phyloP scores from a whole-genome alignment of 1,140 invertebrate genomes.

The Drosophila tropicalis region DNA sequence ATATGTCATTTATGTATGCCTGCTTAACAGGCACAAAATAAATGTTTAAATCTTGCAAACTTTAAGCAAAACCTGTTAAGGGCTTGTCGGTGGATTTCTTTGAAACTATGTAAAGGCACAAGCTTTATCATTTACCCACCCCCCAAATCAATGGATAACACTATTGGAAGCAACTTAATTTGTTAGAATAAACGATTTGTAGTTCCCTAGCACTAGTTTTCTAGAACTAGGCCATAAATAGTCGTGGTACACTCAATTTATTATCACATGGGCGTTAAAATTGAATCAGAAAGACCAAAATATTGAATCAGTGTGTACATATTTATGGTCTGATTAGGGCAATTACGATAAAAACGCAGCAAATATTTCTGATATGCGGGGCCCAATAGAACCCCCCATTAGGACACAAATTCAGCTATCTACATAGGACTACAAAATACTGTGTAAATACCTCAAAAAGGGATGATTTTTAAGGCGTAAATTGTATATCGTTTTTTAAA shows the following conservation, averaged over 20 bases:
- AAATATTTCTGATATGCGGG: conserved; percentile 40
- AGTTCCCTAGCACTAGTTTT: not conserved
- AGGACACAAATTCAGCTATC: not conserved
- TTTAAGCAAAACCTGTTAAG: not conserved
- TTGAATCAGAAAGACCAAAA: conserved; percentile 34
- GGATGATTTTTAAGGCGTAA: no score
- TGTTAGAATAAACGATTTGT: not conserved
- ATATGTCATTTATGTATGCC: conserved; percentile 40
- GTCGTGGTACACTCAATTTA: conserved; percentile 17
- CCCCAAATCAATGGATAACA: conserved; percentile 26
- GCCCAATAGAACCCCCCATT: not conserved
- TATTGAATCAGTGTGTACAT: conserved; percentile 31
- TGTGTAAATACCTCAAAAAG: not conserved
- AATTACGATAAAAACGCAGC: conserved; percentile 68
- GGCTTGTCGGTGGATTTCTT: not conserved
- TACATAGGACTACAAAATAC: conserved; percentile 6
- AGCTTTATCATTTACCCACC: conserved; percentile 21
- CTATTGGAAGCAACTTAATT: conserved; percentile 38
- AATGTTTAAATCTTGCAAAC: not conserved
- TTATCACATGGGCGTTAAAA: conserved; percentile 44
- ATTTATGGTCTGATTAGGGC: conserved; percentile 54
- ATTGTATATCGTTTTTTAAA: no score
- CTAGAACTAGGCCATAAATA: not conserved
- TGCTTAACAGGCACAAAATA: conserved; percentile 9
- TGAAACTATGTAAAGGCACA: not conserved